A percentile compares a stretch with the other conserved stretches of the same genome.
Conservation (phyloP, 37 sponge, comb jelly and placozoan genomes). For the Chondrilla cf. caribensis region DNA sequence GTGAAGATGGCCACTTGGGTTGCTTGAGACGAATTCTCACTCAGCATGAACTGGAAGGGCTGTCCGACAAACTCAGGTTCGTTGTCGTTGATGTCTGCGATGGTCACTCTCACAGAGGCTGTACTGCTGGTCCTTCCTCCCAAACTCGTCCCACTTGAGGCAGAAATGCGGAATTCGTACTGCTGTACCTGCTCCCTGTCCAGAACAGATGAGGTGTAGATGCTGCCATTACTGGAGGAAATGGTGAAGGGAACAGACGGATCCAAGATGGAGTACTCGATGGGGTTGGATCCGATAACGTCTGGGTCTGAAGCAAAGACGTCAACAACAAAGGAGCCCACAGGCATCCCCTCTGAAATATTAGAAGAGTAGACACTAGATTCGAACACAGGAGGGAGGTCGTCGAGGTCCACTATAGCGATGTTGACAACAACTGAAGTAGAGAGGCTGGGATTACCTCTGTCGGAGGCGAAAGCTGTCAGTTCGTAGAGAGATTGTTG, state of each 20-base stretch:
- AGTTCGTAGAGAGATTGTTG: background rate
- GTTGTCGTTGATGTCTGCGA: constrained; percentile 79
- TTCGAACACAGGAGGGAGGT: constrained; percentile 56
- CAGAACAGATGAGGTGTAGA: constrained; percentile 18
- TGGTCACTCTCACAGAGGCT: constrained; percentile 30
- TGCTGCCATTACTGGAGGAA: background rate
- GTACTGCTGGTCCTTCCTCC: constrained; percentile 9
- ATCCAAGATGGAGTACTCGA: constrained; percentile 9
- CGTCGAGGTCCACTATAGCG: constrained; percentile 50
- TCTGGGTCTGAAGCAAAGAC: constrained; percentile 63
- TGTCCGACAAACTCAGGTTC: constrained; percentile 51
- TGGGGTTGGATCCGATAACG: constrained; percentile 11
- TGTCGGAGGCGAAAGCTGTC: constrained; percentile 42
- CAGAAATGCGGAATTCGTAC: constrained; percentile 36
- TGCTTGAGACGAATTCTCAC: constrained; percentile 37
- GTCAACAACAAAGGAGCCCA: background rate
- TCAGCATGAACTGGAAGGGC: constrained; percentile 30
- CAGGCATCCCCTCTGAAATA: constrained; percentile 47
- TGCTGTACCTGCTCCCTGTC: constrained; percentile 42
- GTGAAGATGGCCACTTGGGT: background rate
- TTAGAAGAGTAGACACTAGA: constrained; percentile 16
- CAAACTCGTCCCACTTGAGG: constrained; percentile 21
- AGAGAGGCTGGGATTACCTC: constrained; percentile 23
- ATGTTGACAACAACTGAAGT: constrained; percentile 19
- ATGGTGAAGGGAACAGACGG: constrained; percentile 21